A percentile compares a stretch with the other conserved stretches of the same genome.
Evolutionary conservation across 2,113 vertebrate genomes (phyloP).

Genomic region (Oncorhynchus mykiss): DNA sequence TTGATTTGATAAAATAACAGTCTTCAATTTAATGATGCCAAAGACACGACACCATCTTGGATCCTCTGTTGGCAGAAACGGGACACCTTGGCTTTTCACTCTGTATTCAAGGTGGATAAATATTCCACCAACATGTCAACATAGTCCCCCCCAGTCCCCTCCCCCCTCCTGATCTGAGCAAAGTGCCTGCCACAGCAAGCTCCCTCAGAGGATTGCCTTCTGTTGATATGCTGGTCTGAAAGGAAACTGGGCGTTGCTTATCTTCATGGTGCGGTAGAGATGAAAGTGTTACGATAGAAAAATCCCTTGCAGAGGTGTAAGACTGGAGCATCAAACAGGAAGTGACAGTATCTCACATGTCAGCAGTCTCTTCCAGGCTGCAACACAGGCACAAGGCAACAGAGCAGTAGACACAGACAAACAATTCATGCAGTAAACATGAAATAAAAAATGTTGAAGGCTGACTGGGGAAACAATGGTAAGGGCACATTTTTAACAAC

Average conservation of each 20-base stretch:
- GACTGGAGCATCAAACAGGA: not conserved
- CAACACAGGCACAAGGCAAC: not conserved
- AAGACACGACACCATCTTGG: not conserved
- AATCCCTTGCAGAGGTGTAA: constrained; percentile 54
- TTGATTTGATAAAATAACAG: no score
- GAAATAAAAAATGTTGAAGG: no score
- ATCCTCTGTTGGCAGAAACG: not conserved
- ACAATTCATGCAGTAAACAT: no score
- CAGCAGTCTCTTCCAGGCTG: no score
- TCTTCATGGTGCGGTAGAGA: constrained; percentile 72
- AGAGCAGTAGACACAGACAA: constrained; percentile 4
- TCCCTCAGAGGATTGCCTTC: constrained; percentile 73
- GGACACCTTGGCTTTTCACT: not conserved
- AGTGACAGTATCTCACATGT: no score
- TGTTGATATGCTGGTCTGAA: constrained; percentile 69
- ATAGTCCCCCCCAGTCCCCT: constrained; percentile 15
- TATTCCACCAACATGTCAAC: constrained; percentile 47
- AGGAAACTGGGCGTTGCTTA: constrained; percentile 71
- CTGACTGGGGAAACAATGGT: no score
- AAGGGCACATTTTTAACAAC: no score
- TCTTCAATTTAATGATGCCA: no score
- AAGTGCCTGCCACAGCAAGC: constrained; percentile 61
- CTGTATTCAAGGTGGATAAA: not conserved
- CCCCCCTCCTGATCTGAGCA: constrained; percentile 18
- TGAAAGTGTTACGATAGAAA: constrained; percentile 71